A percentile compares a stretch with the other conserved stretches of the same genome.
Evolutionary conservation across 2,888 invertebrate species (phyloP).

Genomic region (Sphecodes monilicornis): DNA sequence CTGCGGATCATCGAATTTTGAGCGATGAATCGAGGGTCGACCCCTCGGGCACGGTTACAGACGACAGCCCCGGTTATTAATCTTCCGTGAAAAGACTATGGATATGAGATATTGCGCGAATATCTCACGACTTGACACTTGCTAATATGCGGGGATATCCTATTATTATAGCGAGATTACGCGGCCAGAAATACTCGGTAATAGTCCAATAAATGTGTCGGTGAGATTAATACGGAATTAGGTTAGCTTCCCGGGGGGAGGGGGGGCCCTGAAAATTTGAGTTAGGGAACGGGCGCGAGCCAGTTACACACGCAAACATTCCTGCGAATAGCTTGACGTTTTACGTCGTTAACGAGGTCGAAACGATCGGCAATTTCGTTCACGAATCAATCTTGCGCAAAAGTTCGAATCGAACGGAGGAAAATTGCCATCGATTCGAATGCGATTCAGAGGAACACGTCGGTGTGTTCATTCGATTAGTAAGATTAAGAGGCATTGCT

Average conservation of each 20-base stretch:
- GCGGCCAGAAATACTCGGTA: constrained; percentile 43
- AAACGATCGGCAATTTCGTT: not conserved
- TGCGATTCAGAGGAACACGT: not conserved
- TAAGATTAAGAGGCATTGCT: not conserved
- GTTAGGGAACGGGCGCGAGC: not conserved
- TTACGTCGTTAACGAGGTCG: not conserved
- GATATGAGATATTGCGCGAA: constrained; percentile 41
- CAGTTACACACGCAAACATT: not conserved
- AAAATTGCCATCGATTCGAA: not conserved
- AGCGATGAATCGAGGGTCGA: constrained; percentile 33
- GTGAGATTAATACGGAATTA: constrained; percentile 39
- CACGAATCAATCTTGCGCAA: constrained; percentile 2
- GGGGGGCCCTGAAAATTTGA: not conserved
- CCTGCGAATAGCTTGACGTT: not conserved
- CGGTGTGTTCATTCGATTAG: constrained; percentile 2
- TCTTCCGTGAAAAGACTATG: constrained; percentile 47
- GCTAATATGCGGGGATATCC: constrained; percentile 49
- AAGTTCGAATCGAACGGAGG: not conserved
- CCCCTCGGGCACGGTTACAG: not conserved
- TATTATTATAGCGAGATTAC: constrained; percentile 45
- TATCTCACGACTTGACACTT: constrained; percentile 49
- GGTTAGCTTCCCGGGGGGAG: not conserved
- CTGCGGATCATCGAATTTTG: constrained; percentile 30
- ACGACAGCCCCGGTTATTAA: constrained; percentile 34
- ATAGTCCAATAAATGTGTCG: constrained; percentile 51